Evolutionary conservation across 30 jellyfish, hydroid and myxozoan species (phyloP).

Genomic region (Aurelia aurita): DNA sequence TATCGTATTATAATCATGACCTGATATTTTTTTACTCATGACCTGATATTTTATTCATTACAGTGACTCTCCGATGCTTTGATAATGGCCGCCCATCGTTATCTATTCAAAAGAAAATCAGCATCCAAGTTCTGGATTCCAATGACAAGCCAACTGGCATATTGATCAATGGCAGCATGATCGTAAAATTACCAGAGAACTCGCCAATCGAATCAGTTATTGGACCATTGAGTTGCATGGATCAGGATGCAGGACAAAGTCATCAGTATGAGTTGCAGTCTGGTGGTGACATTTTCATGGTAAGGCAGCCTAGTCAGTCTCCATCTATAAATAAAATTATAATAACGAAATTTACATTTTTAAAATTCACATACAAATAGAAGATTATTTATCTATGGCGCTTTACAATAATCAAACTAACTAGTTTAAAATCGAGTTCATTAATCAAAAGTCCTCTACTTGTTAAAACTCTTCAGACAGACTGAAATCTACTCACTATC

Average conservation of each 20-base stretch:
- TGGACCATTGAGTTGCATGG: slow-evolving; percentile 74
- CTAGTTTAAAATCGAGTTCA: no score
- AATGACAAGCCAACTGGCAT: slow-evolving; percentile 78
- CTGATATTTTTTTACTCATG: background rate
- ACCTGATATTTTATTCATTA: background rate
- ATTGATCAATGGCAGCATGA: slow-evolving; percentile 30
- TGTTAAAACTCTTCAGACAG: no score
- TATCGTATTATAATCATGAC: no score
- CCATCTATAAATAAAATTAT: no score
- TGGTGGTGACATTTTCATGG: slow-evolving; percentile 13
- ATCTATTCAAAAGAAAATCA: slow-evolving; percentile 33
- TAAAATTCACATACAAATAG: no score
- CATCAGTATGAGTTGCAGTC: slow-evolving; percentile 38
- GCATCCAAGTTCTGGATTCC: slow-evolving; percentile 69
- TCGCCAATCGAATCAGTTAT: slow-evolving; percentile 60
- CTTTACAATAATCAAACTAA: no score
- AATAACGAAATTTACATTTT: no score
- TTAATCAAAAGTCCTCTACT: no score
- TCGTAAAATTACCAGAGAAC: slow-evolving; percentile 63
- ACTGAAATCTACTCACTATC: no score
- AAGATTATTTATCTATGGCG: no score
- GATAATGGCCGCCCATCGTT: slow-evolving; percentile 85
- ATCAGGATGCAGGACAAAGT: slow-evolving; percentile 81
- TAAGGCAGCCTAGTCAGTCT: background rate
- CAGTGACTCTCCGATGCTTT: slow-evolving; percentile 74